phyloP scores from a whole-genome alignment of 1,140 invertebrate genomes.

The Drosophila quadrilineata region DNA sequence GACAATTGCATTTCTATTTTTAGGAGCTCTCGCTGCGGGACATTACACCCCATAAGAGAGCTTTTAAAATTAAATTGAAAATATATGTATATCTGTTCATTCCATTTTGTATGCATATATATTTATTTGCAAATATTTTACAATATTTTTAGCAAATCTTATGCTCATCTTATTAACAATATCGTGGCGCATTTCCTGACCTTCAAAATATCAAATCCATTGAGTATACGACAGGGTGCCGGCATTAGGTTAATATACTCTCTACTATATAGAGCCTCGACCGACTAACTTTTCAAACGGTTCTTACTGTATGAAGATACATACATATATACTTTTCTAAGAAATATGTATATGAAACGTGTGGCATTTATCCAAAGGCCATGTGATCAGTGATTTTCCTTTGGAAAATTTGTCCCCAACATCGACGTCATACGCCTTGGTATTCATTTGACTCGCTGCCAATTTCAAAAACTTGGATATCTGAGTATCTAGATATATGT shows the following conservation, averaged over 20 bases:
- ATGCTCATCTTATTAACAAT: not conserved
- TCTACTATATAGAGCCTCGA: conserved; percentile 12
- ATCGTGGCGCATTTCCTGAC: conserved; percentile 55
- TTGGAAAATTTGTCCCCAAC: conserved; percentile 14
- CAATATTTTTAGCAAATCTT: not conserved
- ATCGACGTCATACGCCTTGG: conserved; percentile 25
- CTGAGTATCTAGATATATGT: not conserved
- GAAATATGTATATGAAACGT: conserved; percentile 19
- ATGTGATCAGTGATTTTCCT: conserved; percentile 28
- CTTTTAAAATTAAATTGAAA: conserved; percentile 9
- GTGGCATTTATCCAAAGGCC: conserved; percentile 35
- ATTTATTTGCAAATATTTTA: not conserved
- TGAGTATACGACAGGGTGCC: not conserved
- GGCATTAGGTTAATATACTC: not conserved
- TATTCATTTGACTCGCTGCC: conserved; percentile 54
- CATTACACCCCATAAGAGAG: conserved; percentile 22
- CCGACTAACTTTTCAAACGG: conserved; percentile 28
- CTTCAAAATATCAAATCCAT: conserved; percentile 49
- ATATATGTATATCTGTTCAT: not conserved
- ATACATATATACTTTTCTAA: not conserved
- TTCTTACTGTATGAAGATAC: conserved; percentile 16
- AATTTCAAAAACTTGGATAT: too few relatives aligned
- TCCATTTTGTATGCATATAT: too few relatives aligned
- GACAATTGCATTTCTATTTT: conserved; percentile 48
- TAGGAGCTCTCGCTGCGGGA: conserved; percentile 20